Percentiles rank a stretch among this genome's conserved stretches.
Conservation (phyloP, 2,113 vertebrate species). For the Leptocoma aspasia region DNA sequence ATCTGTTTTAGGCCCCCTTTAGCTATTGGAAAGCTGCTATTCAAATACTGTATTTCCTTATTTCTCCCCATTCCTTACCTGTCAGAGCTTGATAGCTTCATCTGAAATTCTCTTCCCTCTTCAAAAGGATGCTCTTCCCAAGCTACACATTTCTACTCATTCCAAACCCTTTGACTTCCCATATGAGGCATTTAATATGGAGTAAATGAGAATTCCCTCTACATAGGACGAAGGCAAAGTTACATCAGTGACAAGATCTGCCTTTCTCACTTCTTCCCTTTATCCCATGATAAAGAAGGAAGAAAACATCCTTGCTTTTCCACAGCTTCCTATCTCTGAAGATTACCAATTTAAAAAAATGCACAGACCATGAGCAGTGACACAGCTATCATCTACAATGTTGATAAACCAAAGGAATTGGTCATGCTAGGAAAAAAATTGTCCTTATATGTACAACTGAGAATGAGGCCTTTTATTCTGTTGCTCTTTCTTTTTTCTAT, state of each 20-base stretch:
- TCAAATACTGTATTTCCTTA: not conserved
- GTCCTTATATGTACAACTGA: not conserved
- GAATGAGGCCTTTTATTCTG: not conserved
- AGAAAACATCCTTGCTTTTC: not conserved
- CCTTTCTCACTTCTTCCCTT: not conserved
- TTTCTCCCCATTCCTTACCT: not conserved
- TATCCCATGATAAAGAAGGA: not conserved
- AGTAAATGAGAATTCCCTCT: rapidly evolving
- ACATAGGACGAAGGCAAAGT: not conserved
- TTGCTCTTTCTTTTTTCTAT: not conserved
- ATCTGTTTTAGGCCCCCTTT: not conserved
- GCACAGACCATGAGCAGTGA: not conserved
- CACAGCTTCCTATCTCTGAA: not conserved
- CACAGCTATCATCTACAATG: not conserved
- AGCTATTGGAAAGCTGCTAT: not conserved
- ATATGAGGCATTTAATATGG: not conserved
- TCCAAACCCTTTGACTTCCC: not conserved
- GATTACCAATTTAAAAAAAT: not conserved
- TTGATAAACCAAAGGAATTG: not conserved
- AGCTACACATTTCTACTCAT: not conserved
- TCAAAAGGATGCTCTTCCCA: not conserved
- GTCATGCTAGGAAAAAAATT: not conserved
- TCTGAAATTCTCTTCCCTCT: not conserved
- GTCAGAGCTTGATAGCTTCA: not conserved
- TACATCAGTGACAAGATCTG: not conserved